These are phyloP conservation scores for Mastomys natalensis DNA, from an alignment of 2,113 vertebrate species.

Conservation along the genomic window DNA sequence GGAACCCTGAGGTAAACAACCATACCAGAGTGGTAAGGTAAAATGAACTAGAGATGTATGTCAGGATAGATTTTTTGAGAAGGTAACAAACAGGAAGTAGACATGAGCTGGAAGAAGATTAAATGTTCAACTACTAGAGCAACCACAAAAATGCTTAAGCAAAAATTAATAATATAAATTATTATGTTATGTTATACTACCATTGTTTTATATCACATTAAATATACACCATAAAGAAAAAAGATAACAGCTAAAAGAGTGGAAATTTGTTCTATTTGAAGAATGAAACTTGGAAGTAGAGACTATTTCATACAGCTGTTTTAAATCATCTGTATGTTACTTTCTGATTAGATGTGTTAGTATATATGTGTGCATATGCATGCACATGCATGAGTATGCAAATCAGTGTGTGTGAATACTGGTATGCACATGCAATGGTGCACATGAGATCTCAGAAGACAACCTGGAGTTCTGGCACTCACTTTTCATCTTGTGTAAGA, in stretches of 20 bases:
- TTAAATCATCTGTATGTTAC: not conserved
- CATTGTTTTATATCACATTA: not conserved
- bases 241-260: not conserved
- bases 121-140: not conserved
- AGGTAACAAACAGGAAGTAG: not conserved
- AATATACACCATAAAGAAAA: not conserved
- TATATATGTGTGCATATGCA: not conserved
- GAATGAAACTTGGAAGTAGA: not conserved
- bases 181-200: not conserved
- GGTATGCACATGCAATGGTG: not conserved
- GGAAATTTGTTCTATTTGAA: not conserved
- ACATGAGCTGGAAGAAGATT: not conserved
- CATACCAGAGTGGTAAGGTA: not conserved
- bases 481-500: not conserved
- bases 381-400: not conserved
- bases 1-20: not conserved
- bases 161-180: constrained; percentile 1
- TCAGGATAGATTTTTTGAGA: not conserved
- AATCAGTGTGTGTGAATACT: not conserved
- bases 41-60: not conserved
- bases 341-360: not conserved
- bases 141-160: not conserved
- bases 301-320: not conserved
- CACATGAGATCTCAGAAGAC: not conserved
- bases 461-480: not conserved